Percentiles rank a stretch among this genome's conserved stretches.
Conservation (phyloP, 2,797 vertebrate species). For the Hephaestus fuliginosus region DNA sequence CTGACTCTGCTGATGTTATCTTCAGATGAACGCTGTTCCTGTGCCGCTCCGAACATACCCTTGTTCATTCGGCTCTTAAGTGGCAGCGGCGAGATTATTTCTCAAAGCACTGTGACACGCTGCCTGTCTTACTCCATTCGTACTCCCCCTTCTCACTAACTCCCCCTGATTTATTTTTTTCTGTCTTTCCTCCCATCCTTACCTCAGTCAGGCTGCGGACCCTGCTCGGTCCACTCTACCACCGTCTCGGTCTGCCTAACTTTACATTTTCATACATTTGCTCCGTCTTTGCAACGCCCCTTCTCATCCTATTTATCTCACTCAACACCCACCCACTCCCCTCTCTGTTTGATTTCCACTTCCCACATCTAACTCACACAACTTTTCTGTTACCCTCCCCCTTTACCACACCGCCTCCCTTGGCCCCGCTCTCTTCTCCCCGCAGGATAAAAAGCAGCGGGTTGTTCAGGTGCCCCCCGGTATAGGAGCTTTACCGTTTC, state of each 20-base stretch:
- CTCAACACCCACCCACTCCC: slow-evolving; percentile 5
- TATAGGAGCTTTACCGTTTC: slow-evolving; percentile 64
- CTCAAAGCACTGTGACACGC: slow-evolving; percentile 49
- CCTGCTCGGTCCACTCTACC: slow-evolving; percentile 10
- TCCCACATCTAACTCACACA: slow-evolving; percentile 50
- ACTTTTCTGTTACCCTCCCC: slow-evolving; percentile 32
- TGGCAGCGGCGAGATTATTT: slow-evolving; percentile 51
- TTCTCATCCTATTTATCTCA: slow-evolving; percentile 18
- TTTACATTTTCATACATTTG: slow-evolving; percentile 50
- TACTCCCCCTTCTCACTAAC: neutral
- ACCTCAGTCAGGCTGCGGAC: neutral
- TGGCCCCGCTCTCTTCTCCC: slow-evolving; percentile 26
- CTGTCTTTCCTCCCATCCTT: neutral
- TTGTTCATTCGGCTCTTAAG: slow-evolving; percentile 46
- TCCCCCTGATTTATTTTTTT: slow-evolving; percentile 32
- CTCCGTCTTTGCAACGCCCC: slow-evolving; percentile 34
- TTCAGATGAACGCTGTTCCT: slow-evolving; percentile 52
- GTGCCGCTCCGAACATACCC: slow-evolving; percentile 47
- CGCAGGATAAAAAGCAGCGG: slow-evolving; percentile 34
- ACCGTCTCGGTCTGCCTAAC: slow-evolving; percentile 10
- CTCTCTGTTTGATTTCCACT: slow-evolving; percentile 48
- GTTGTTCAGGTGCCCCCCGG: slow-evolving; percentile 57
- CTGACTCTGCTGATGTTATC: slow-evolving; percentile 66
- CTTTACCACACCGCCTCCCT: neutral
- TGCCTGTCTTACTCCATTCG: slow-evolving; percentile 36